Evolutionary conservation across 2,797 vertebrate genomes (phyloP).

Genomic region (Micropoecilia bifurca): DNA sequence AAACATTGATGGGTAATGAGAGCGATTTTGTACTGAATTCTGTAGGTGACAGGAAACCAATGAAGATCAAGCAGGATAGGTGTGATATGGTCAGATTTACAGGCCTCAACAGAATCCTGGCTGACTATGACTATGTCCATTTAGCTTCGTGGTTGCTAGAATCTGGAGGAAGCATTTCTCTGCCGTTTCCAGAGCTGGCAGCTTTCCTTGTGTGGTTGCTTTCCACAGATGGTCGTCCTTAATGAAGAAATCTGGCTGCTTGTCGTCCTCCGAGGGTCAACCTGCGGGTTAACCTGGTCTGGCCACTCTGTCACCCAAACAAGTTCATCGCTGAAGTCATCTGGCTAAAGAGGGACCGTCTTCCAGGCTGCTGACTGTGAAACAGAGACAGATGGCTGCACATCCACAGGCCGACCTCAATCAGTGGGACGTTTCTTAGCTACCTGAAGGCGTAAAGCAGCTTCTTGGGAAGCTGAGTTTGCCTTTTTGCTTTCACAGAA

Average conservation of each 20-base stretch:
- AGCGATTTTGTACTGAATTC: no score
- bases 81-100: no score
- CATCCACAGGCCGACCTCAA: neutral
- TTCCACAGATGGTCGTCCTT: slow-evolving; percentile 2
- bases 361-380: neutral
- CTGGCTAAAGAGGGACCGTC: neutral
- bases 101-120: no score
- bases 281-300: neutral
- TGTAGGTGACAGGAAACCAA: no score
- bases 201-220: neutral
- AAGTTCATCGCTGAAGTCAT: neutral
- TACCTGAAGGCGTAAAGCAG: neutral
- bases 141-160: neutral
- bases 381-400: slow-evolving; percentile 6
- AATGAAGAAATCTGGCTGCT: slow-evolving; percentile 4
- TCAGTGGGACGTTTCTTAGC: neutral
- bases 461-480: neutral
- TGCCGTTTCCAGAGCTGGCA: neutral
- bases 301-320: neutral
- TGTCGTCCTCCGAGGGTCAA: neutral
- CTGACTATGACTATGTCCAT: no score
- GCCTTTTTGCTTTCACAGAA: neutral
- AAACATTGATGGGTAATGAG: no score
- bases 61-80: no score
- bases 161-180: neutral